phyloP scores from a whole-genome alignment of 2,113 vertebrate species.

The Plecturocebus donacophilus region DNA sequence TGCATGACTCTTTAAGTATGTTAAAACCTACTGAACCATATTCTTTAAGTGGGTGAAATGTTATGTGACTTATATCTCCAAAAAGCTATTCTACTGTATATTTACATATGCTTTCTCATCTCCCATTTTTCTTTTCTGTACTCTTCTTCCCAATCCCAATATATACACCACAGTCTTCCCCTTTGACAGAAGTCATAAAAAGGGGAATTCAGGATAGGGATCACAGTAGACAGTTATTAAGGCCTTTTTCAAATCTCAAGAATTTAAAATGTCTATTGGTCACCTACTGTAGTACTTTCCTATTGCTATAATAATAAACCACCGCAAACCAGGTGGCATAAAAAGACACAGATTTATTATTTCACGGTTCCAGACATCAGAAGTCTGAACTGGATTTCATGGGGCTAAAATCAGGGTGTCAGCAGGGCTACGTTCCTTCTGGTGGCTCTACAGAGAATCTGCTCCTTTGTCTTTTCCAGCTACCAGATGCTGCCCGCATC shows the following conservation, averaged over 20 bases:
- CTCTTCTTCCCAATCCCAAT: neutral
- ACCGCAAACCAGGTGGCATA: neutral
- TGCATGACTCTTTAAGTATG: neutral
- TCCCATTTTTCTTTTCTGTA: neutral
- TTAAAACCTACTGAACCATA: neutral
- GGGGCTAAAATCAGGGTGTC: neutral
- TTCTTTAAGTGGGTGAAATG: neutral
- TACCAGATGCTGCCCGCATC: neutral
- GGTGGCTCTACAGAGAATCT: neutral
- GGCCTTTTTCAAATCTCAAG: neutral
- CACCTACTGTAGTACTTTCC: neutral
- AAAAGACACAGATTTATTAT: neutral
- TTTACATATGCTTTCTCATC: neutral
- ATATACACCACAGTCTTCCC: neutral
- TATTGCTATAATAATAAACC: neutral
- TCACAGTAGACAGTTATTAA: neutral
- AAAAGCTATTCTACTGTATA: neutral
- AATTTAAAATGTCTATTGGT: neutral
- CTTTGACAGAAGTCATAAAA: neutral
- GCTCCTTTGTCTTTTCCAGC: neutral
- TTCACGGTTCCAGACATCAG: neutral
- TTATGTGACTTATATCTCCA: neutral
- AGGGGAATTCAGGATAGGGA: neutral
- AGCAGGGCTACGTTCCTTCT: neutral
- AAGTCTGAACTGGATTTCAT: neutral